phyloP scores from a whole-genome alignment of 2,888 invertebrate genomes.

The Helobdella robusta region DNA sequence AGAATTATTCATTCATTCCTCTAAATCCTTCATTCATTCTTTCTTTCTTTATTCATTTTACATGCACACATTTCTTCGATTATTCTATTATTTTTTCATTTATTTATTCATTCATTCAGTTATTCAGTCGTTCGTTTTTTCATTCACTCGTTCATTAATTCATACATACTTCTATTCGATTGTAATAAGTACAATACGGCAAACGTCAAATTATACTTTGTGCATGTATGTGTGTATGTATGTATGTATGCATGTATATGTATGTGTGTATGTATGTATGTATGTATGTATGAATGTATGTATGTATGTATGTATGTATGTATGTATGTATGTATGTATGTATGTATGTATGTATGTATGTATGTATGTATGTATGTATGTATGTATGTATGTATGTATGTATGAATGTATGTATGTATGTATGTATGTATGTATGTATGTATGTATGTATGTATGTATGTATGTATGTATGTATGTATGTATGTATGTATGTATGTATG shows the following conservation, averaged over 20 bases:
- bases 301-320: conserved; percentile 2
- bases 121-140: not conserved
- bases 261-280: conserved; percentile 2
- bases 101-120: not conserved
- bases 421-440: conserved; percentile 2
- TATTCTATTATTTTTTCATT: not conserved
- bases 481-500: conserved; percentile 2
- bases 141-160: not conserved
- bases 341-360: conserved; percentile 2
- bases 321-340: conserved; percentile 2
- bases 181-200: not conserved
- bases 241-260: conserved; percentile 1
- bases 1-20: no score
- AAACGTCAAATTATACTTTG: not conserved
- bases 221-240: not conserved
- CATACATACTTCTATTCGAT: not conserved
- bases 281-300: conserved; percentile 1
- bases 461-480: conserved; percentile 2
- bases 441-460: conserved; percentile 2
- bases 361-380: conserved; percentile 2
- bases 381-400: conserved; percentile 2
- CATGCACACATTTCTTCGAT: not conserved
- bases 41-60: no score
- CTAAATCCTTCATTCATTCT: no score
- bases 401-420: conserved; percentile 1